Evolutionary conservation across 2,888 invertebrate genomes (phyloP).

Genomic region (Tipula vernalis): DNA sequence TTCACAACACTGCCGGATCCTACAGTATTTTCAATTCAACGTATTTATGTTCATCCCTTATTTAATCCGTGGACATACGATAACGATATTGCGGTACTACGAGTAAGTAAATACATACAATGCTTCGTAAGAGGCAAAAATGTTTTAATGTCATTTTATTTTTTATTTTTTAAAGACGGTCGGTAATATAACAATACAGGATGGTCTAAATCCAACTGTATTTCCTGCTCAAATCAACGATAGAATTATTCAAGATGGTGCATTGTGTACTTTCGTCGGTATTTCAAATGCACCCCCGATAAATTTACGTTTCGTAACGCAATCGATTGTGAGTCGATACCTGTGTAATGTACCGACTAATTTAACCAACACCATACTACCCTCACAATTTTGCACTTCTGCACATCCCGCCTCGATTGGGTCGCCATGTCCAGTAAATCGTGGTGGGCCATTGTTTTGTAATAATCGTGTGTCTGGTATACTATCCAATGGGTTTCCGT

Average conservation of each 20-base stretch:
- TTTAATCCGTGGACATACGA: constrained; percentile 15
- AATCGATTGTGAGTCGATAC: not conserved
- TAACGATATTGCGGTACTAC: constrained; percentile 17
- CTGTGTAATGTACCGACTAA: not conserved
- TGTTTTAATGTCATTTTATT: not conserved
- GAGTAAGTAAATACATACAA: constrained; percentile 10
- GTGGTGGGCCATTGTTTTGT: constrained; percentile 16
- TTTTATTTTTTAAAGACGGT: not conserved
- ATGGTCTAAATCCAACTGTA: constrained; percentile 6
- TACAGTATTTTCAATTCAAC: not conserved
- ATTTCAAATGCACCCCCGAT: not conserved
- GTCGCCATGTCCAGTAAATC: constrained; percentile 6
- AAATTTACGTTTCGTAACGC: not conserved
- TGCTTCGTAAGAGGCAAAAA: not conserved
- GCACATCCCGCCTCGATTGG: not conserved
- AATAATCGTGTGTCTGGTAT: constrained; percentile 15
- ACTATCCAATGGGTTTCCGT: constrained; percentile 15
- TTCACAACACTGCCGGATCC: not conserved
- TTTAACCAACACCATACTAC: not conserved
- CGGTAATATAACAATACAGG: constrained; percentile 4
- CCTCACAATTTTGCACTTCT: constrained; percentile 13
- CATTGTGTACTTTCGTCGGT: not conserved
- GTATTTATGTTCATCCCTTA: constrained; percentile 15
- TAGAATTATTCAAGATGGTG: constrained; percentile 9
- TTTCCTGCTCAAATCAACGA: constrained; percentile 11